These are phyloP conservation scores for Argopecten irradians DNA, from an alignment of 1,140 invertebrate genomes.

Conservation along the genomic window DNA sequence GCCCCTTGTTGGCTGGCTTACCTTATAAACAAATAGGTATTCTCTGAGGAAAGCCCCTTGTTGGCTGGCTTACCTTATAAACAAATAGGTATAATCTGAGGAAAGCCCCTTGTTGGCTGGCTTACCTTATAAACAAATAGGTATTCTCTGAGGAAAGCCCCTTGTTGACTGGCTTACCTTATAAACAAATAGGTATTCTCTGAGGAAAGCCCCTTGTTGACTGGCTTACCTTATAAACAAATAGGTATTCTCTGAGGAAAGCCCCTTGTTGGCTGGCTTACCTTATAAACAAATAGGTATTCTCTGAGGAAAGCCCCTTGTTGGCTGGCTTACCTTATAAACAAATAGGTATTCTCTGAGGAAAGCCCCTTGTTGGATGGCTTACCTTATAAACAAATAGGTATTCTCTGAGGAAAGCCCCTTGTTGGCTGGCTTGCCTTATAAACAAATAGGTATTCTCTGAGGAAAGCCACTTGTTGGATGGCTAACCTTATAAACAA, in stretches of 20 bases:
- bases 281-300: slow-evolving; percentile 89
- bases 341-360: slow-evolving; percentile 92
- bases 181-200: slow-evolving; percentile 91
- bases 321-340: slow-evolving; percentile 85
- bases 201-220: slow-evolving; percentile 90
- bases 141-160: slow-evolving; percentile 91
- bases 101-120: slow-evolving; percentile 88
- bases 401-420: slow-evolving; percentile 91
- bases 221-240: slow-evolving; percentile 84
- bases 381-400: slow-evolving; percentile 87
- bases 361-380: slow-evolving; percentile 88
- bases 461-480: slow-evolving; percentile 90
- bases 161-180: slow-evolving; percentile 87
- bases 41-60: slow-evolving; percentile 92
- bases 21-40: slow-evolving; percentile 89
- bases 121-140: slow-evolving; percentile 87
- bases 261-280: slow-evolving; percentile 86
- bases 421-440: slow-evolving; percentile 87
- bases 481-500: slow-evolving; percentile 82
- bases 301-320: slow-evolving; percentile 92
- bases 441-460: slow-evolving; percentile 91
- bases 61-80: slow-evolving; percentile 85
- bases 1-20: slow-evolving; percentile 86
- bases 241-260: slow-evolving; percentile 92
- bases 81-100: slow-evolving; percentile 92